A percentile compares a stretch with the other conserved stretches of the same genome.
These are phyloP conservation scores for Ceuthmochares aereus DNA, from an alignment of 2,113 vertebrate species.

Conservation along the genomic window DNA sequence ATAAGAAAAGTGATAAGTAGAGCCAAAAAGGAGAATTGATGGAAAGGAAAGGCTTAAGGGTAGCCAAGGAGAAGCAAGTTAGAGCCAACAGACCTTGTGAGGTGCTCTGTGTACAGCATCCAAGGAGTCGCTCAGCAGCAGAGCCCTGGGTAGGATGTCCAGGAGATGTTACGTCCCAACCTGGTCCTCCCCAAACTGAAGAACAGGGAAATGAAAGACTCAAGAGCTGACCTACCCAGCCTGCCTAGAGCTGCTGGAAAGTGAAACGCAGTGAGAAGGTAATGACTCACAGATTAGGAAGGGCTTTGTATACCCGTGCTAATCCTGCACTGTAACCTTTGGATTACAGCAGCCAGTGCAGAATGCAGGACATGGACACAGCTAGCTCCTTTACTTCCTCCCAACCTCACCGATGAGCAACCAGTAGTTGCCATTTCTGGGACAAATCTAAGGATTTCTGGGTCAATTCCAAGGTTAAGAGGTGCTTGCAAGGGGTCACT, in stretches of 20 bases:
- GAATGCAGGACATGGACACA: neutral
- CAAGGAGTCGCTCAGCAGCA: neutral
- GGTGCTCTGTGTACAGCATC: neutral
- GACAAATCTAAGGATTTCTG: neutral
- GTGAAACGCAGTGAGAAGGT: neutral
- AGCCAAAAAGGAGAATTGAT: neutral
- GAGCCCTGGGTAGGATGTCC: neutral
- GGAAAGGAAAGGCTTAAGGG: neutral
- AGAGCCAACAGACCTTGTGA: constrained; percentile 16
- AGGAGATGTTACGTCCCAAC: neutral
- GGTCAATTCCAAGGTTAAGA: neutral
- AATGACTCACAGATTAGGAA: constrained; percentile 63
- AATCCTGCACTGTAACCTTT: constrained; percentile 47
- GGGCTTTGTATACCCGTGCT: constrained; percentile 52
- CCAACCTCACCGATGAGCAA: neutral
- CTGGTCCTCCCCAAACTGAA: neutral
- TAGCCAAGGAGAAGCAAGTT: neutral
- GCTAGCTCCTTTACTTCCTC: neutral
- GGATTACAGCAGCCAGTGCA: neutral
- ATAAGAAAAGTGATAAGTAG: neutral
- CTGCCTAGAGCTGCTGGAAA: constrained; percentile 32
- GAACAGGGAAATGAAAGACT: neutral
- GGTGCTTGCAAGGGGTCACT: neutral
- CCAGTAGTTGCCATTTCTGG: neutral
- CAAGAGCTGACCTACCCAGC: neutral